Evolutionary conservation across 2,113 vertebrate genomes (phyloP).

Genomic region (Pogona vitticeps): DNA sequence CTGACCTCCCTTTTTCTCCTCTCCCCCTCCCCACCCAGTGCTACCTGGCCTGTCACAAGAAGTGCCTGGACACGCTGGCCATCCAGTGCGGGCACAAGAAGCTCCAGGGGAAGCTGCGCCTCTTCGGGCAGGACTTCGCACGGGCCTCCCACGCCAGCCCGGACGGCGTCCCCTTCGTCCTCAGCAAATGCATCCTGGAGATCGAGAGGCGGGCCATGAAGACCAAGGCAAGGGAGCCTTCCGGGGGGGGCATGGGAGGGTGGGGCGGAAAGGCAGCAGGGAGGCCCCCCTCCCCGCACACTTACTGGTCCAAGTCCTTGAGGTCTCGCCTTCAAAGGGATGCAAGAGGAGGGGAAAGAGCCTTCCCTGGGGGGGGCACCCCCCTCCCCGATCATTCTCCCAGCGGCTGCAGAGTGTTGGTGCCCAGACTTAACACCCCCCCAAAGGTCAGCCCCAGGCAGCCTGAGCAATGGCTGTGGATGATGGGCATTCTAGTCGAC

Average conservation of each 20-base stretch:
- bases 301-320: too few species aligned
- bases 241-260: too few species aligned
- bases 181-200: constrained; percentile 91
- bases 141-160: constrained; percentile 74
- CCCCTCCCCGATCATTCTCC: too few species aligned
- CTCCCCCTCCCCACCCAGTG: constrained; percentile 84
- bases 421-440: too few species aligned
- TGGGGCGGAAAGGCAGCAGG: too few species aligned
- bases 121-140: constrained; percentile 89
- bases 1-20: fast-evolving
- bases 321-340: background rate
- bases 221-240: constrained; percentile 89
- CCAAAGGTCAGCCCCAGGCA: too few species aligned
- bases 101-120: constrained; percentile 91
- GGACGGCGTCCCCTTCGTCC: constrained; percentile 88
- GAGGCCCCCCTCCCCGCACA: too few species aligned
- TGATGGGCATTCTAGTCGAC: too few species aligned
- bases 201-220: constrained; percentile 89
- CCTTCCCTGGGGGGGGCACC: too few species aligned
- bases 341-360: background rate
- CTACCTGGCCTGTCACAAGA: constrained; percentile 94
- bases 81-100: constrained; percentile 98
- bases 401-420: too few species aligned
- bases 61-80: constrained; percentile 93
- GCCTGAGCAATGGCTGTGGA: too few species aligned